phyloP scores from a whole-genome alignment of 2,797 vertebrate genomes.

The Caiman crocodilus region DNA sequence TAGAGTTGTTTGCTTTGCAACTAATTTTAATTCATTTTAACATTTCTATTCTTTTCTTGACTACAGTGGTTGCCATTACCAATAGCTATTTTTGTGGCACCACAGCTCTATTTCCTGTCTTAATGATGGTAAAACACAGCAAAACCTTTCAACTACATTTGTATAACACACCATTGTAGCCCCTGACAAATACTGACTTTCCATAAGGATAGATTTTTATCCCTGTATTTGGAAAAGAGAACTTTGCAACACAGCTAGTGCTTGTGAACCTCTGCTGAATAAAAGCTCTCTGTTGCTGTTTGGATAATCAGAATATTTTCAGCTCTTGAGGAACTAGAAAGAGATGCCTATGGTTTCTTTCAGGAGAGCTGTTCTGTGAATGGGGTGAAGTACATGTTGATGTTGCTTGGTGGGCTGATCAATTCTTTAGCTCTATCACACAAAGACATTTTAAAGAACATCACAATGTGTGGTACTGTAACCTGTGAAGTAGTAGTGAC shows the following conservation, averaged over 20 bases:
- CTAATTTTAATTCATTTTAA: neutral
- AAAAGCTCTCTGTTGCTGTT: neutral
- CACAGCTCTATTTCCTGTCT: neutral
- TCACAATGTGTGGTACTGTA: neutral
- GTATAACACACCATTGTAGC: neutral
- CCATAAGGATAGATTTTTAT: neutral
- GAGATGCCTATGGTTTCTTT: neutral
- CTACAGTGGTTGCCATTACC: neutral
- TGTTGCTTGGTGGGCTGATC: neutral
- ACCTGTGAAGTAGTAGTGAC: neutral
- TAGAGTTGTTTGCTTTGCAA: constrained; percentile 9
- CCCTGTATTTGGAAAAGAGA: neutral
- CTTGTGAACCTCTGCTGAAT: neutral
- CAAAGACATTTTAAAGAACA: neutral
- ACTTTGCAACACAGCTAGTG: neutral
- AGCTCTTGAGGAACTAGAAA: neutral
- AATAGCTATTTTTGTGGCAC: neutral
- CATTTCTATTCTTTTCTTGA: neutral
- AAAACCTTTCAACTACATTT: neutral
- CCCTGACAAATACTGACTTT: neutral
- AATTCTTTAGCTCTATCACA: neutral
- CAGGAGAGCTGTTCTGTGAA: neutral
- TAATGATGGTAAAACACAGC: neutral
- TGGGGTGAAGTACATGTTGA: neutral
- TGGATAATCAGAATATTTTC: neutral